Conservation (phyloP, 2,113 vertebrate species). For the Acinonyx jubatus region DNA sequence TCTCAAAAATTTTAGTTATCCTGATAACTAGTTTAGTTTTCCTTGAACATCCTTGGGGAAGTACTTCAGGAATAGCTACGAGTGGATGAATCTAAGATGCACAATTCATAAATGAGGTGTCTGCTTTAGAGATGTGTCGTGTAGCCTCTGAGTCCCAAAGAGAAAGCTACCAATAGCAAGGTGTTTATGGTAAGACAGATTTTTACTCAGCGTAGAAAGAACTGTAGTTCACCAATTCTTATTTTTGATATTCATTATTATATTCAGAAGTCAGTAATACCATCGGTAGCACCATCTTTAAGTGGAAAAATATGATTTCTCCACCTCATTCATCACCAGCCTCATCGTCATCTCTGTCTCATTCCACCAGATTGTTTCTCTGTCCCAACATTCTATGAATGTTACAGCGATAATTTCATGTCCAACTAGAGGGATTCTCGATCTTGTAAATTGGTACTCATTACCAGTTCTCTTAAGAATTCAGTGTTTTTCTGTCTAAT, state of each 20-base stretch:
- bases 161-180: not conserved
- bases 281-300: not conserved
- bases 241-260: not conserved
- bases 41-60: not conserved
- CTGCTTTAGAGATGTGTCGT: not conserved
- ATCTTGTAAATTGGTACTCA: not conserved
- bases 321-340: not conserved
- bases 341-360: not conserved
- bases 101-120: not conserved
- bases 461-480: constrained; percentile 21
- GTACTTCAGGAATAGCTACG: not conserved
- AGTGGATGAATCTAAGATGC: not conserved
- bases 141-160: not conserved
- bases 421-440: not conserved
- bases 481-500: not conserved
- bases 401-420: not conserved
- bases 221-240: not conserved
- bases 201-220: constrained; percentile 6
- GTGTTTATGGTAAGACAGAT: constrained; percentile 17
- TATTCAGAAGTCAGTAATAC: not conserved
- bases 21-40: not conserved
- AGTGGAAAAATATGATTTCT: not conserved
- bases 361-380: not conserved
- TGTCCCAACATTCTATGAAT: not conserved
- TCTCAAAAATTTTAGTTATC: not conserved